Evolutionary conservation across 2,888 invertebrate species (phyloP), one percentile per base, ranked within the genome.

Genomic region (Crematogaster levior): DNA sequence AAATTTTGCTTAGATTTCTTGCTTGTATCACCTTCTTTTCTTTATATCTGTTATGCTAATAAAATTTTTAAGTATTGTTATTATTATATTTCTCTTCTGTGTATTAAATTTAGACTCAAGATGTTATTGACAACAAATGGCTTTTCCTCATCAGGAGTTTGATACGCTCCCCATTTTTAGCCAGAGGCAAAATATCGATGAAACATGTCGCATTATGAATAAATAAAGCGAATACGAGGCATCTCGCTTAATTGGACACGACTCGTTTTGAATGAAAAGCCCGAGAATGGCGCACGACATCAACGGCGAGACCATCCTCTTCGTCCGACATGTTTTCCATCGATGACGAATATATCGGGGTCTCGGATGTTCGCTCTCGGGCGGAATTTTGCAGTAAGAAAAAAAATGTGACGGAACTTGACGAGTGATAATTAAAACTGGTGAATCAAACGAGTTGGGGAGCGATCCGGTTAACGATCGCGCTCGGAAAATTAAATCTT

Each of bases 141-240:
- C n/a, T n/a, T n/a, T n/a, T 10, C 1, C 53, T 56, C 18, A 18
- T 43, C 56, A 30, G 6, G 30, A 30, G 15, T 7, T 53, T 43
- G 65, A 30, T 40, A 18, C n/a, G 30, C 24, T 56, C 15, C 21
- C 12, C 56, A 43, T 43, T 66, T 66, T 43, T 21, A 68, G 37
- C 73, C 60, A 27, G 48, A 15, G 48, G 80, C 80, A 10, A 60
- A 73, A 61, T 61, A 73, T 81, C 75, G 80, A 61, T 15, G 74
- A 43, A 60, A 81, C 60, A 74, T 74, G 60, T 73, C 70, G 40
- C 70, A 40, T 74, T 73, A 81, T 81, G 60, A 81, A 74, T 73
- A 74, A 48, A 74, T 24, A 37, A 34, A 60, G 46, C 70, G 48
- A 24, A 48, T 15, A 40, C 46, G 37, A 43, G 40, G 27, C 40